Conservation (phyloP, 2,888 invertebrate species). For the Belgica antarctica region DNA sequence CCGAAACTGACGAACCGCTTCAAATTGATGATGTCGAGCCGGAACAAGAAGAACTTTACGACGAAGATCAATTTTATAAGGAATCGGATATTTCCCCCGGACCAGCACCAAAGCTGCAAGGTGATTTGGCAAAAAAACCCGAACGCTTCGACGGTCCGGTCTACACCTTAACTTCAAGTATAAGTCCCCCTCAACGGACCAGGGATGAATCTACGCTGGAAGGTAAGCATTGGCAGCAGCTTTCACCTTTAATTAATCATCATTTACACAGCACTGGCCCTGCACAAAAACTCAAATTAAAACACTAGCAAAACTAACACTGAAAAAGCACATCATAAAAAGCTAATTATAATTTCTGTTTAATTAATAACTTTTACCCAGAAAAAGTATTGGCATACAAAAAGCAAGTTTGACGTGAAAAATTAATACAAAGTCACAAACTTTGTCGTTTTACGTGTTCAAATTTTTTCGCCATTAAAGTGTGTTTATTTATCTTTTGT, state of each 20-base stretch:
- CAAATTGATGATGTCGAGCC: conserved; percentile 56
- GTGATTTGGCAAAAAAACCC: conserved; percentile 48
- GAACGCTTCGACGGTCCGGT: conserved; percentile 46
- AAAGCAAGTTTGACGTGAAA: too few relatives aligned
- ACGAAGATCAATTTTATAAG: conserved; percentile 59
- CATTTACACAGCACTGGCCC: background rate
- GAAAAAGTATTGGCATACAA: background rate
- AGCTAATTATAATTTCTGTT: conserved; percentile 39
- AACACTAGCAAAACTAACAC: background rate
- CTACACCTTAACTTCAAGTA: conserved; percentile 49
- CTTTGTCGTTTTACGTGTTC: background rate
- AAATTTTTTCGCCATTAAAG: background rate
- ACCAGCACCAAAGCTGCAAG: conserved; percentile 57
- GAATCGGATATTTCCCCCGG: conserved; percentile 59
- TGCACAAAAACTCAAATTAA: conserved; percentile 14
- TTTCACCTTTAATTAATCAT: too few relatives aligned
- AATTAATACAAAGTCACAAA: conserved; percentile 6
- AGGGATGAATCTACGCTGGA: conserved; percentile 52
- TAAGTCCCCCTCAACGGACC: conserved; percentile 51
- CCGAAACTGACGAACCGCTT: conserved; percentile 73
- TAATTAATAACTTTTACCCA: background rate
- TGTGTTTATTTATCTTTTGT: background rate
- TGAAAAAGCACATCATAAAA: conserved; percentile 7
- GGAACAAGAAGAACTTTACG: conserved; percentile 58
- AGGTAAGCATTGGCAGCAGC: conserved; percentile 50